Conservation (phyloP, 1,140 invertebrate species). For the Trissolcus basalis region DNA sequence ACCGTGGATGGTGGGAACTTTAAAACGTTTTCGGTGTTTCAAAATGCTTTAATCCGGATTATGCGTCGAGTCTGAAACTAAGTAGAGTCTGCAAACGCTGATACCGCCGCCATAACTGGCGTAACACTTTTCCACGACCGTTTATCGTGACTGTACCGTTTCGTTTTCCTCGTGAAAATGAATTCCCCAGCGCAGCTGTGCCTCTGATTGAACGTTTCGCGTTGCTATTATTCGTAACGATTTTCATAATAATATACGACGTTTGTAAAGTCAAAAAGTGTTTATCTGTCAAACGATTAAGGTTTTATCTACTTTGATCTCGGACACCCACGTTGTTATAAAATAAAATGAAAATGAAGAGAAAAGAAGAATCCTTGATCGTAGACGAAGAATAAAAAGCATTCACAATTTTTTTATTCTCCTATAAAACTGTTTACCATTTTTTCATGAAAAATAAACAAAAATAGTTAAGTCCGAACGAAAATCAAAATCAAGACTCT, state of each 20-base stretch:
- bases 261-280: slow-evolving; percentile 27
- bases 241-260: slow-evolving; percentile 17
- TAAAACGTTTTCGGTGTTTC: slow-evolving; percentile 74
- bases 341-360: slow-evolving; percentile 9
- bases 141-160: slow-evolving; percentile 6
- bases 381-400: no score
- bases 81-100: slow-evolving; percentile 30
- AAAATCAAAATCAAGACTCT: no score
- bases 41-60: slow-evolving; percentile 73
- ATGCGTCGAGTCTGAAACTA: slow-evolving; percentile 64
- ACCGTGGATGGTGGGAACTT: slow-evolving; percentile 47
- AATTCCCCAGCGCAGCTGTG: not conserved
- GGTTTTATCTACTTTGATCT: slow-evolving; percentile 48
- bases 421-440: no score
- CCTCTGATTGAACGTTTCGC: slow-evolving; percentile 1
- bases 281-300: slow-evolving; percentile 40
- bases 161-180: slow-evolving; percentile 6
- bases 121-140: no score
- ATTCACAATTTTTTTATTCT: no score
- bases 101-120: no score
- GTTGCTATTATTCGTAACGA: slow-evolving; percentile 8
- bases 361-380: no score
- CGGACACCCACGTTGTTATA: slow-evolving; percentile 47
- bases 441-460: no score
- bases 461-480: no score